Conservation (phyloP, 2,113 vertebrate genomes). For the Neoarius graeffei region DNA sequence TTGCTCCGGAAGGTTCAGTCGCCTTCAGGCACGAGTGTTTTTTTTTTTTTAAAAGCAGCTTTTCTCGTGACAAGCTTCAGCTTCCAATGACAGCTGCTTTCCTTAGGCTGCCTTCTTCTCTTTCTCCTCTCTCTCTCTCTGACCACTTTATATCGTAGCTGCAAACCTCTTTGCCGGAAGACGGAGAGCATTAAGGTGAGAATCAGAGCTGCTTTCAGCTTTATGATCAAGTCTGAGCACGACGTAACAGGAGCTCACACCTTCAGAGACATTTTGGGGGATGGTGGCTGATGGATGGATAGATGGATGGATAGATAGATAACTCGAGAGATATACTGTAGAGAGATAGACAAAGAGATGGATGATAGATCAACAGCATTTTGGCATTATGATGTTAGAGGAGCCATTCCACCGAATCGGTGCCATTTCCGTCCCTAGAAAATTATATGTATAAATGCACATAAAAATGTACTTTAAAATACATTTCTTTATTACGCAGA, state of each 20-base stretch:
- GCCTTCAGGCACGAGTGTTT: conserved; percentile 59
- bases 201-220: conserved; percentile 47
- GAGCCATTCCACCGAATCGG: too few relatives aligned
- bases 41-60: conserved; percentile 55
- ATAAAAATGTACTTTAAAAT: too few relatives aligned
- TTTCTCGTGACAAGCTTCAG: conserved; percentile 51
- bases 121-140: not conserved
- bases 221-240: conserved; percentile 67
- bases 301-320: not conserved
- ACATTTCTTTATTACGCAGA: too few relatives aligned
- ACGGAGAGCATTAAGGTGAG: not conserved
- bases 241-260: conserved; percentile 49
- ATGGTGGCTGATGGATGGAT: not conserved
- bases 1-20: conserved; percentile 36
- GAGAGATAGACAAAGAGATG: not conserved
- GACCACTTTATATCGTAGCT: not conserved
- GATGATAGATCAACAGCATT: not conserved
- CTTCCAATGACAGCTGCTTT: conserved; percentile 67
- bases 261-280: not conserved
- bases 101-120: conserved; percentile 40
- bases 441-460: too few relatives aligned
- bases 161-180: not conserved
- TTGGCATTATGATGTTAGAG: not conserved
- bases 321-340: not conserved
- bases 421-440: too few relatives aligned